These are phyloP conservation scores for Etheostoma spectabile DNA, from an alignment of 2,113 vertebrate species.

Conservation along the genomic window DNA sequence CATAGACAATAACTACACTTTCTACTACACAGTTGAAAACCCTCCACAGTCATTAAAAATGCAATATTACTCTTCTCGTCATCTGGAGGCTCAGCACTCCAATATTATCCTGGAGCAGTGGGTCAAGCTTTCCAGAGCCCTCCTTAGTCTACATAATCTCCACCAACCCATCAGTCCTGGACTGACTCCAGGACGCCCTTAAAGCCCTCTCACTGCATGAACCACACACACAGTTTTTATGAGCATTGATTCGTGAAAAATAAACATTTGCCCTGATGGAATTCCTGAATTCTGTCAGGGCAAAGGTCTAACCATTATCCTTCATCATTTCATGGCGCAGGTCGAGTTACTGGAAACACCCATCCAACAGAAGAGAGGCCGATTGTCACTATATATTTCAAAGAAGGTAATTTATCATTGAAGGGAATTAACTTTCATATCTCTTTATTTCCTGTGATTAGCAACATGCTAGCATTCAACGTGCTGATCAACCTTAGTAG, in stretches of 20 bases:
- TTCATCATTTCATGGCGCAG: too few relatives aligned
- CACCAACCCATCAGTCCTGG: conserved; percentile 22
- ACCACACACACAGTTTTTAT: background rate
- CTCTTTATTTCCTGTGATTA: background rate
- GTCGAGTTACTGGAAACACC: background rate
- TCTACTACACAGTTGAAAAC: background rate
- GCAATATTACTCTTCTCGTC: background rate
- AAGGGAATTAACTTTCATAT: background rate
- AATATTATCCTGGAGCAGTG: background rate
- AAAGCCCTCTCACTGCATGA: background rate
- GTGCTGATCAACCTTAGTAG: too few relatives aligned
- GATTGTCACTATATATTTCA: background rate
- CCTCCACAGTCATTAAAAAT: conserved; percentile 2
- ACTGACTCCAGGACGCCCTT: background rate
- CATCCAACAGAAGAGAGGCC: background rate
- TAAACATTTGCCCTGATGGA: background rate
- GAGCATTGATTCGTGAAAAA: background rate
- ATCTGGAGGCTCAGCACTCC: background rate
- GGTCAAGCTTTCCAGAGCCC: background rate
- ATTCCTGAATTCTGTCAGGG: background rate
- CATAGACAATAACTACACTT: background rate
- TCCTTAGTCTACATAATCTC: conserved; percentile 13
- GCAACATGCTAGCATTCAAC: background rate
- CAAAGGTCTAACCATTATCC: background rate
- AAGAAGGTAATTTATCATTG: background rate